Evolutionary conservation across 2,888 invertebrate genomes (phyloP), one percentile per base, ranked within the genome.

Genomic region (Dioctria rufipes): DNA sequence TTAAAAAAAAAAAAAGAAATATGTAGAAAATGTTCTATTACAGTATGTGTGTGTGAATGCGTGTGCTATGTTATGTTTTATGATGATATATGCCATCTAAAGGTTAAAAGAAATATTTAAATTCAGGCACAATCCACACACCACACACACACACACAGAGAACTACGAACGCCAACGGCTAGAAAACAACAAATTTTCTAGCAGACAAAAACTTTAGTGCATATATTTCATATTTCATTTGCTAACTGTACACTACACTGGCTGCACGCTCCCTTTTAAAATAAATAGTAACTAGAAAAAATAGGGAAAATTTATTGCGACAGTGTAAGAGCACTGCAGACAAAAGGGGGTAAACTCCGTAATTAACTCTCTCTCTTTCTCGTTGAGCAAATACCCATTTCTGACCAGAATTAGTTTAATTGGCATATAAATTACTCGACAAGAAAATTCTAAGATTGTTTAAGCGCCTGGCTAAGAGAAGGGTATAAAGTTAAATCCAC

Each of bases 381-480:
- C n/a, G n/a, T n/a, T n/a, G n/a, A n/a, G n/a, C n/a, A n/a, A 37
- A 69, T 49, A n/a, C 13, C 37, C 25, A 49, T 49, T 69, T 69
- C n/a, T 40, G 73, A n/a, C 13, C 9, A 60, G 73, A 40, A 73
- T 73, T 73, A 73, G 42, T 60, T 58, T 58, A 73, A 73, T 73
- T 73, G 73, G 60, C 43, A 60, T 60, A 60, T 73, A 73, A 73
- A 73, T 73, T 58, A 42, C 51, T 11, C 39, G 25, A 8, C 5
- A 39, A 11, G 37, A 5, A 5, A 63, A 63, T 63, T 63, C 6
- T 63, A 37, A 63, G 63, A 25, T 63, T 39, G 40, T 63, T n/a
- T n/a, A 63, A 63, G 25, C 11, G 37, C 8, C 63, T 39, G 13
- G 37, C 5, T 39, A 25, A 11, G 63, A 5, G 63, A n/a, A n/a